Base-by-base conservation (phyloP, 1,140 invertebrate species). In the Andrena cerasifolii region DNA sequence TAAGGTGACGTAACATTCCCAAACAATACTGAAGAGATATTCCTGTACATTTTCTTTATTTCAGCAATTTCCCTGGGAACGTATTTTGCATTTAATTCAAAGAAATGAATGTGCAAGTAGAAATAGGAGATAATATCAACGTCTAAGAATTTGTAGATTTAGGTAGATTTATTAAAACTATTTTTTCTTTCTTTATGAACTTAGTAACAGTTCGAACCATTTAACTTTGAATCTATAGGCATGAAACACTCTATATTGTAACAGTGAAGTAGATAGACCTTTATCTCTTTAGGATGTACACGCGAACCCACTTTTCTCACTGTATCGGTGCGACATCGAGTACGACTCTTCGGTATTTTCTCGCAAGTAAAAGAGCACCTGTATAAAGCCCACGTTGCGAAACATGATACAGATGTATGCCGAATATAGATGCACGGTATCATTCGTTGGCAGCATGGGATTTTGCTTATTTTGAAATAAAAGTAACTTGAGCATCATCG, bases 391-490 rank as follows among this genome's bases (percentile, higher is more conserved):
- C 71, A 53, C 49, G 54, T 51, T 66, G 67, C 53, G 59, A 71
- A 43, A 67, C 33, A 36, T 54, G 62, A 77, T 81, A 82, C 76
- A 59, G 51, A 80, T 78, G 45, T 72, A 67, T 51, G 33, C 65
- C 56, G 68, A 59, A 45, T 24, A 28, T 18, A 24, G n/a, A n/a
- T 56, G 61, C 53, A 66, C 53, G 49, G 81, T 81, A 83, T 83
- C 79, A 78, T 72, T 67, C 66, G 71, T 77, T 67, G n/a, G 53
- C 79, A 59, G 47, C 73, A 59, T 31, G 66, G 72, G 59, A 61
- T 82, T 78, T 67, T 72, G 81, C 73, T 78, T 67, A 62, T 61
- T 78, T 81, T 72, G 77, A 77, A 72, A 58, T 71, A 31, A 59
- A 81, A 77, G 40, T 47, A 26, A 43, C 24, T 83, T 83, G 71